Base-by-base conservation (phyloP, 1,140 invertebrate genomes). In the Drosophila pachea region DNA sequence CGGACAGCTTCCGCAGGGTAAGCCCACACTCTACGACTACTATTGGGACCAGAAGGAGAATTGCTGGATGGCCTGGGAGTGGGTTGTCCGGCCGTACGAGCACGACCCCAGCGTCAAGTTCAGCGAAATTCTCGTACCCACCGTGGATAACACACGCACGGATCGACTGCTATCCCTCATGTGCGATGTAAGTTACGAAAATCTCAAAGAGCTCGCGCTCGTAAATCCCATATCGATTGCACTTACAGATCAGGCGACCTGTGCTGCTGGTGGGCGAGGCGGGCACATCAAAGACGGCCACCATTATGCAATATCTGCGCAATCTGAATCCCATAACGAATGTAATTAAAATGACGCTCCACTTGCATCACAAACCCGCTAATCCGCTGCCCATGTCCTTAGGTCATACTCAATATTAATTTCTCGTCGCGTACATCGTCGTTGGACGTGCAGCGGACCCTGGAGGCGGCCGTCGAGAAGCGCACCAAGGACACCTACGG, bases 351-450 rank as follows among this genome's bases (percentile, higher is more conserved):
- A 74, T 86, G 72, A 63, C 22, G 53, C 92, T 91, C 61, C 29
- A 31, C 47, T 55, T 60, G 36, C 16, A 63, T 54, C 43, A 81
- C 71, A 79, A 42, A 63, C n/a, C n/a, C n/a, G 42, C 54, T 36
- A 12, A 61, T 29, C 36, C 6, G 38, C 14, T 43, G 32, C 42
- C 31, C 12, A 38, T 11, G 29, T 35, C 72, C 76, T 54, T 86
- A 93, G 93, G 90, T 93, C 66, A 89, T 95, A 65, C 90, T 97
- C 66, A 93, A 94, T 89, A 93, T 97, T 86, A 97, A 97, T 90
- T 98, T 97, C 90, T 97, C 96, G 31, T 96, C 95, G 11, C 91
- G 95, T 82, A 97, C 96, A 0, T 95, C 94, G 0, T 97, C 96
- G 0, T 91, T 96, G 90, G 95, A 97, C 89, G 94, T 98, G 5